Percentiles rank a stretch among this genome's conserved stretches.
Conservation (phyloP, 1,140 invertebrate species). For the Propsilocerus akamusi region DNA sequence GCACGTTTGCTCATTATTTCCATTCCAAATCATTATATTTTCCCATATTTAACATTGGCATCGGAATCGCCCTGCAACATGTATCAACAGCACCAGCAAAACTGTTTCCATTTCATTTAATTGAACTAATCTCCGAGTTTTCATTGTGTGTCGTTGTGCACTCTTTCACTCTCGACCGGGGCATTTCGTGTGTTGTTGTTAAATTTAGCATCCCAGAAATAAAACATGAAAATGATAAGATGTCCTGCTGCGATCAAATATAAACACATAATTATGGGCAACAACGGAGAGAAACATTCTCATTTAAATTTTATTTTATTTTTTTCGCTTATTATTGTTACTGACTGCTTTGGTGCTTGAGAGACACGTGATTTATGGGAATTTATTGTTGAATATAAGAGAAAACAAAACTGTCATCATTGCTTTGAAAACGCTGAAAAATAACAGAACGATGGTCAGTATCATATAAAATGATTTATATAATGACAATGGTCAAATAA, state of each 20-base stretch:
- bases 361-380: slow-evolving; percentile 3
- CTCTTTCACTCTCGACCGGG: background rate
- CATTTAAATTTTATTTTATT: background rate
- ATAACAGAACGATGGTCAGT: too few relatives aligned
- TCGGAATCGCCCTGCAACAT: too few relatives aligned
- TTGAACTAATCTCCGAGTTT: slow-evolving; percentile 1
- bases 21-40: slow-evolving; percentile 1
- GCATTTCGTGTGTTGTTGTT: background rate
- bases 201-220: background rate
- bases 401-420: slow-evolving; percentile 1
- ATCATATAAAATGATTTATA: too few relatives aligned
- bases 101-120: slow-evolving; percentile 3
- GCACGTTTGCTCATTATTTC: slow-evolving; percentile 3
- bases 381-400: too few relatives aligned
- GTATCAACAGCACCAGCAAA: background rate
- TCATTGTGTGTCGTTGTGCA: background rate
- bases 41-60: background rate
- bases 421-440: too few relatives aligned
- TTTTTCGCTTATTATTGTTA: too few relatives aligned
- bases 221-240: background rate
- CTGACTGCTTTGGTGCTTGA: too few relatives aligned
- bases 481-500: too few relatives aligned
- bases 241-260: slow-evolving; percentile 2
- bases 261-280: slow-evolving; percentile 3
- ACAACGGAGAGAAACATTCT: background rate